Conservation (phyloP, 2,113 vertebrate species). For the Neotragus moschatus region DNA sequence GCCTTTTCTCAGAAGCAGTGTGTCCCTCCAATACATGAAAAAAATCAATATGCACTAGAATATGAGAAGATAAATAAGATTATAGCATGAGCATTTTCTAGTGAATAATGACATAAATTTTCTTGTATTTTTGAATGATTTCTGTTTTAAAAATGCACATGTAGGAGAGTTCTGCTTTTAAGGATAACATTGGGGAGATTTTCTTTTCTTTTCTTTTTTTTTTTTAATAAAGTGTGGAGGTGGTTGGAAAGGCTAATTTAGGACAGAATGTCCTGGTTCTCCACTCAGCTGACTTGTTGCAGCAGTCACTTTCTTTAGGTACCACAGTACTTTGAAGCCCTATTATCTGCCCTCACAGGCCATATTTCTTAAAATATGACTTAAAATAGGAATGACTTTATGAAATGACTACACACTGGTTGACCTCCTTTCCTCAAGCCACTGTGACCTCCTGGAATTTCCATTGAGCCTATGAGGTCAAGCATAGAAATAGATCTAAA, state of each 20-base stretch:
- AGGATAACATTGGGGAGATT: not conserved
- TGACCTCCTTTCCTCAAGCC: not conserved
- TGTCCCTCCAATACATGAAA: not conserved
- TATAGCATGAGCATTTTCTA: not conserved
- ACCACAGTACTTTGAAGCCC: not conserved
- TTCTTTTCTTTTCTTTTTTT: not conserved
- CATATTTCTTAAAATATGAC: not conserved
- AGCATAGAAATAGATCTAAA: conserved; percentile 33
- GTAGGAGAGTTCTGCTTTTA: not conserved
- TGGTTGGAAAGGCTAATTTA: conserved; percentile 20
- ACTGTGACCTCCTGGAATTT: not conserved
- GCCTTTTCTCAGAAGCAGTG: not conserved
- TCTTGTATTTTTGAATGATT: not conserved
- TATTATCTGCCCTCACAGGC: conserved; percentile 1
- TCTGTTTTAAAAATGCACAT: not conserved
- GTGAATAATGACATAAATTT: not conserved
- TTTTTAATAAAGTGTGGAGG: not conserved
- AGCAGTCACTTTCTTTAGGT: not conserved
- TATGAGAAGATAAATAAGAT: not conserved
- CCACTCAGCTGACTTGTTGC: not conserved
- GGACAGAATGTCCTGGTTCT: not conserved
- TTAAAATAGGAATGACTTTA: conserved; percentile 39
- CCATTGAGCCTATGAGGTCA: conserved; percentile 20
- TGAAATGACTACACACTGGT: not conserved
- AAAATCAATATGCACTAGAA: not conserved